A percentile compares a stretch with the other conserved stretches of the same genome.
Evolutionary conservation across 2,113 vertebrate species (phyloP).

Genomic region (Erythrolamprus reginae): DNA sequence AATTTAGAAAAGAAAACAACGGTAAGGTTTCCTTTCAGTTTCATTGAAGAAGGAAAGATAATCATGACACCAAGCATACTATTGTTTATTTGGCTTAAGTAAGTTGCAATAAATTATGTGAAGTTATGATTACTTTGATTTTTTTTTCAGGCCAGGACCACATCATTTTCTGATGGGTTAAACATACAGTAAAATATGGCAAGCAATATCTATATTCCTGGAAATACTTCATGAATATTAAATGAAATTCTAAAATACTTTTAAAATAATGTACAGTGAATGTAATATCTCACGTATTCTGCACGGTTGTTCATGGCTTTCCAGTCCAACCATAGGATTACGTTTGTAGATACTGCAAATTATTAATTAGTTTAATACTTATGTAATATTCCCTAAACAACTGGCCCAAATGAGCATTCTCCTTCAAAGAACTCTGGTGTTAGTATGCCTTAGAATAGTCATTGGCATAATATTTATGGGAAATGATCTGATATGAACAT

Average conservation of each 20-base stretch:
- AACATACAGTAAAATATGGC: neutral
- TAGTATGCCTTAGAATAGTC: neutral
- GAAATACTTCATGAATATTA: neutral
- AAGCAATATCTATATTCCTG: neutral
- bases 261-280: neutral
- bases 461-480: neutral
- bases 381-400: neutral
- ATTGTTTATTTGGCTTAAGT: neutral
- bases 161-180: neutral
- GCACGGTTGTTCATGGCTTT: neutral
- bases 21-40: neutral
- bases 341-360: neutral
- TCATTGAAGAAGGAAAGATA: neutral
- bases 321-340: neutral
- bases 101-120: neutral
- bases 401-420: neutral
- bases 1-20: neutral
- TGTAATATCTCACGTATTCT: neutral
- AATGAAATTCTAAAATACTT: neutral
- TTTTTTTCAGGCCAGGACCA: neutral
- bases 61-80: neutral
- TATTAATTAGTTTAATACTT: neutral
- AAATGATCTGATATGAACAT: neutral
- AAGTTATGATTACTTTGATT: neutral
- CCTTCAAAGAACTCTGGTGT: neutral